Evolutionary conservation across 2,113 vertebrate genomes (phyloP).

Genomic region (Pomatorhinus ruficollis): DNA sequence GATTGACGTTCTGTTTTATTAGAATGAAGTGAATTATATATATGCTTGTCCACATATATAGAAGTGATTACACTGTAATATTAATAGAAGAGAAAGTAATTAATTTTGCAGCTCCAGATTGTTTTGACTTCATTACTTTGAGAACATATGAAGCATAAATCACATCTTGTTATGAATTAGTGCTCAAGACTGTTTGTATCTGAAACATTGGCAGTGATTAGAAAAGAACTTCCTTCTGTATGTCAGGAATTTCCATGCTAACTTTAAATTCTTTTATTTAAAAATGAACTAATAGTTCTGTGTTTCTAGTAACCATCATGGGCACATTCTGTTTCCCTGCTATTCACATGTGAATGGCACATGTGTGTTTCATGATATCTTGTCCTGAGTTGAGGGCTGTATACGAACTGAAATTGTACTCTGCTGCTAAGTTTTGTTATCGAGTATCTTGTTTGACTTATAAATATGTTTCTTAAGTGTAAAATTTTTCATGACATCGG

Average conservation of each 20-base stretch:
- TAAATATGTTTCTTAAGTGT: not conserved
- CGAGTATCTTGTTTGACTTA: not conserved
- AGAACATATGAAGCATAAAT: not conserved
- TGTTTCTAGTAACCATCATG: not conserved
- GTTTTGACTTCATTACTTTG: constrained; percentile 15
- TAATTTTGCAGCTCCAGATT: not conserved
- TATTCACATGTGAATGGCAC: not conserved
- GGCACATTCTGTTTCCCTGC: not conserved
- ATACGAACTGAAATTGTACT: not conserved
- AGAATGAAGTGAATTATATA: not conserved
- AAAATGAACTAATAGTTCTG: not conserved
- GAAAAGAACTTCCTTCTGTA: not conserved
- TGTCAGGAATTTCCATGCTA: not conserved
- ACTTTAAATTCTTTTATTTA: not conserved
- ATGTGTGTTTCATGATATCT: not conserved
- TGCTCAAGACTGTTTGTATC: not conserved
- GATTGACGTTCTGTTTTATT: not conserved
- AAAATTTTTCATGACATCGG: not conserved
- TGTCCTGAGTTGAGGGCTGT: not conserved
- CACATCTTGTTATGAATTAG: not conserved
- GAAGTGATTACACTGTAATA: not conserved
- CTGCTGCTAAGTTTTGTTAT: not conserved
- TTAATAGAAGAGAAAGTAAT: not conserved
- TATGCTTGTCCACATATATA: not conserved
- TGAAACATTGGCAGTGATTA: not conserved